Evolutionary conservation across 2,797 vertebrate genomes (phyloP).

Genomic region (Morelia viridis): DNA sequence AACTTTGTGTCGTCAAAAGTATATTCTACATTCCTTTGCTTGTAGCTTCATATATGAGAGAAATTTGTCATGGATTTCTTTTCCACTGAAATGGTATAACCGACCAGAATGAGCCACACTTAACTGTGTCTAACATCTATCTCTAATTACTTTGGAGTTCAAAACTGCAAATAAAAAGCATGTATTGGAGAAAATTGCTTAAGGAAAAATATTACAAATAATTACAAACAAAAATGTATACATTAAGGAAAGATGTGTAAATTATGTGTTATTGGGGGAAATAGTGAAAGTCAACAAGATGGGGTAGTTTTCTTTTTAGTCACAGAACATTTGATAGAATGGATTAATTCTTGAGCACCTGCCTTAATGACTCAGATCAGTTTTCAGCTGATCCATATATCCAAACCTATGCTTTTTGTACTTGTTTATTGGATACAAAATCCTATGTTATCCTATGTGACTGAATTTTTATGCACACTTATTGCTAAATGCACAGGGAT

Average conservation of each 20-base stretch:
- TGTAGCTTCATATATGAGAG: background rate
- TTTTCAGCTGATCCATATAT: background rate
- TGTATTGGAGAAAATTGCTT: background rate
- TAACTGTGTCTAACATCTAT: background rate
- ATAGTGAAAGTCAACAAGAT: background rate
- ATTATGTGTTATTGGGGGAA: background rate
- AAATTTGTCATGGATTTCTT: background rate
- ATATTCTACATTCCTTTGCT: background rate
- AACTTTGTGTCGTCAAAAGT: background rate
- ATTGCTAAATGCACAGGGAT: background rate
- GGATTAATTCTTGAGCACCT: background rate
- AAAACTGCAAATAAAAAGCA: background rate
- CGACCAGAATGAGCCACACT: background rate
- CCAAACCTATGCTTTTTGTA: background rate
- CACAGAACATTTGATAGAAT: background rate
- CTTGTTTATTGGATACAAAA: background rate
- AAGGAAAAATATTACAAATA: background rate
- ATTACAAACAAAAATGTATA: background rate
- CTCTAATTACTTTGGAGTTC: background rate
- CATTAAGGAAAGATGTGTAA: background rate
- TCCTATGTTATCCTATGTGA: background rate
- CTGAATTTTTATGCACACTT: background rate
- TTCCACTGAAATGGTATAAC: background rate
- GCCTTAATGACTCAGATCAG: background rate
- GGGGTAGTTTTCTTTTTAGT: background rate